A percentile compares a stretch with the other conserved stretches of the same genome.
phyloP scores from a whole-genome alignment of 2,113 vertebrate species.

The Passer montanus region DNA sequence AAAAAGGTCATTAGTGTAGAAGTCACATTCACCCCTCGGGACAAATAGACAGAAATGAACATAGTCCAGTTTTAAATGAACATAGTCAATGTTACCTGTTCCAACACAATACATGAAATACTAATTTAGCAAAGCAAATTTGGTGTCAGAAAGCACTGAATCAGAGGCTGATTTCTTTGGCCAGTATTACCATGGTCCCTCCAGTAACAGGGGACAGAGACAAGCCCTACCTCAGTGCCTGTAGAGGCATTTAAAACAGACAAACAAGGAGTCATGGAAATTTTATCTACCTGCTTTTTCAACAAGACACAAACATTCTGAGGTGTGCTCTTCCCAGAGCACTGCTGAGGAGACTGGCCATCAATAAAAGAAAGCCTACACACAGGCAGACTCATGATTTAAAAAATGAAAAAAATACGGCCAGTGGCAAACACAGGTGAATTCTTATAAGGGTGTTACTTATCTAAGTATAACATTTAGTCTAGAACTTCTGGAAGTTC shows the following conservation, averaged over 20 bases:
- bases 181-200: neutral
- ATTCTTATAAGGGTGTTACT: neutral
- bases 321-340: neutral
- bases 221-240: neutral
- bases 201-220: neutral
- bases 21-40: neutral
- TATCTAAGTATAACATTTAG: rapidly evolving
- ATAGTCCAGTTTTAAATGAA: neutral
- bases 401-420: neutral
- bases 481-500: neutral
- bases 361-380: neutral
- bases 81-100: neutral
- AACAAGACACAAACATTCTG: neutral
- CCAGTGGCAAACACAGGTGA: neutral
- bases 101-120: neutral
- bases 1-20: neutral
- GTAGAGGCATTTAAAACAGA: neutral
- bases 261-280: neutral
- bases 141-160: neutral
- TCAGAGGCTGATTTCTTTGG: neutral
- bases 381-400: neutral
- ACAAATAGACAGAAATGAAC: neutral
- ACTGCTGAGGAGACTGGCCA: neutral
- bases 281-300: neutral
- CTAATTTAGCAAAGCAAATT: neutral